phyloP scores from a whole-genome alignment of 2,113 vertebrate species.

The Fregata magnificens region DNA sequence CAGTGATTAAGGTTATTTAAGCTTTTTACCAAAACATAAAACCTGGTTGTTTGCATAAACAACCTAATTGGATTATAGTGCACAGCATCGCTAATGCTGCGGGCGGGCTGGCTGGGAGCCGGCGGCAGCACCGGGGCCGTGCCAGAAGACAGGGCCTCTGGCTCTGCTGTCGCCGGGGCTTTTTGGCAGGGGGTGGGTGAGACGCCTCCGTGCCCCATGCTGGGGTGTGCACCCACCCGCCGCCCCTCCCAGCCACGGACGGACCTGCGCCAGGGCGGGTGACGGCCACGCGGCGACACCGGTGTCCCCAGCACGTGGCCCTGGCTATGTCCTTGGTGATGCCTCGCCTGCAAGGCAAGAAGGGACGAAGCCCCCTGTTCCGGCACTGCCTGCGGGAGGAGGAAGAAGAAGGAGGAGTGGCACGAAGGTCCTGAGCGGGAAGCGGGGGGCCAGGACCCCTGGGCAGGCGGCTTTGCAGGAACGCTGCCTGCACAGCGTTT shows the following conservation, averaged over 20 bases:
- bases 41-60: slow-evolving; percentile 66
- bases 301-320: not conserved
- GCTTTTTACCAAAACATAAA: slow-evolving; percentile 61
- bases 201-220: fast-evolving
- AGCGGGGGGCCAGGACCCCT: not conserved
- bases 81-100: slow-evolving; percentile 39
- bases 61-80: slow-evolving; percentile 57
- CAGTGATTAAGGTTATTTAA: slow-evolving; percentile 62
- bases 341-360: not conserved
- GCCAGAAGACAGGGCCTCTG: fast-evolving
- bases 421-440: not conserved
- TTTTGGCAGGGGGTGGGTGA: not conserved
- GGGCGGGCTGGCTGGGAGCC: not conserved
- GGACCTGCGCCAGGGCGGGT: fast-evolving
- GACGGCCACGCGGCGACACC: fast-evolving
- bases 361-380: not conserved
- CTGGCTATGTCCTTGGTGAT: not conserved
- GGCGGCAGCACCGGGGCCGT: not conserved
- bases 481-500: slow-evolving; percentile 8
- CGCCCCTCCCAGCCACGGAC: fast-evolving
- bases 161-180: too few relatives aligned
- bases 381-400: not conserved
- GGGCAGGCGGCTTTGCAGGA: not conserved
- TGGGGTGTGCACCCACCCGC: not conserved
- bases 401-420: not conserved